These are phyloP conservation scores for Turritopsis dohrnii DNA, from an alignment of 30 jellyfish, hydroid and myxozoan genomes.

Conservation along the genomic window DNA sequence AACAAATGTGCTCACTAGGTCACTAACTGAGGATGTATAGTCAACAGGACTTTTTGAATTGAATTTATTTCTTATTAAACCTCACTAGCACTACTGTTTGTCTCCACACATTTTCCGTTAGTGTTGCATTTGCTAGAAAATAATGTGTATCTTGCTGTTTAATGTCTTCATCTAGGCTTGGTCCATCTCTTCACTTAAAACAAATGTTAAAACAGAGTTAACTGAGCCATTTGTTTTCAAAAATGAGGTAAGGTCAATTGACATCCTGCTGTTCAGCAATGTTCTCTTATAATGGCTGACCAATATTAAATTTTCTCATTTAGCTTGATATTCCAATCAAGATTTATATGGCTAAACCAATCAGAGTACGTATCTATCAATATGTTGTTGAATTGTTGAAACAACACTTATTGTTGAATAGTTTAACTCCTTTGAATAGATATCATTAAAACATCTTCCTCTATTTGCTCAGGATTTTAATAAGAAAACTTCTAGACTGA, in stretches of 20 bases:
- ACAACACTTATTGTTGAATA: too few relatives aligned
- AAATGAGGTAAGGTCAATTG: constrained; percentile 24
- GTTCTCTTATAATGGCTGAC: not conserved
- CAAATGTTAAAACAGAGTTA: constrained; percentile 13
- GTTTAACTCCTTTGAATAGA: too few relatives aligned
- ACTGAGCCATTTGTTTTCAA: constrained; percentile 22
- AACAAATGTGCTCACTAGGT: too few relatives aligned
- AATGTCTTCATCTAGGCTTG: constrained; percentile 16
- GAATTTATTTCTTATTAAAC: too few relatives aligned
- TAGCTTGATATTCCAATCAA: constrained; percentile 9
- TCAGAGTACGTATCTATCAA: not conserved
- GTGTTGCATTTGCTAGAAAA: too few relatives aligned
- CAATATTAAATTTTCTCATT: not conserved
- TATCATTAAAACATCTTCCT: not conserved
- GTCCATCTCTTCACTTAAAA: constrained; percentile 2
- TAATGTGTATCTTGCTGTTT: too few relatives aligned
- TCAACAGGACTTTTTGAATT: too few relatives aligned
- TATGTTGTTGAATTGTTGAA: not conserved
- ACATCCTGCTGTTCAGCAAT: not conserved
- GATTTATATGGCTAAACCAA: not conserved
- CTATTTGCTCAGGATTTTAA: not conserved
- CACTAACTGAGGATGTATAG: too few relatives aligned
- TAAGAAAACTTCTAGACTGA: not conserved
- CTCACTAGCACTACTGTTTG: too few relatives aligned
- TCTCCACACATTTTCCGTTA: too few relatives aligned